A percentile compares a stretch with the other conserved stretches of the same genome.
phyloP scores from a whole-genome alignment of 1,140 invertebrate genomes.

The Augochlora pura region DNA sequence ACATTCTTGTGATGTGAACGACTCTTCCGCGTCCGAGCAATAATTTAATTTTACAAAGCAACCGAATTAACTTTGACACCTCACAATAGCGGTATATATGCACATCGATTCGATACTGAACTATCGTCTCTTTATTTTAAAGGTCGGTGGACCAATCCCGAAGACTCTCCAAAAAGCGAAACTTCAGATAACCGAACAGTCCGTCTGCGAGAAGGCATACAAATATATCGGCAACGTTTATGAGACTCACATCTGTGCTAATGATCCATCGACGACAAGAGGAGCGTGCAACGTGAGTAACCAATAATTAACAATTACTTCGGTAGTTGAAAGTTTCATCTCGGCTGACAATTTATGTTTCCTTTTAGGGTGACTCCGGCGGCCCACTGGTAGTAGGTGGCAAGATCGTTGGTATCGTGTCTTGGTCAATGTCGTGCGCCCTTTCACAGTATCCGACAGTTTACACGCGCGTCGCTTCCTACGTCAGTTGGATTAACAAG shows the following conservation, averaged over 20 bases:
- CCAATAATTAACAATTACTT: too few relatives aligned
- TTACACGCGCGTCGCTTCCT: conserved; percentile 71
- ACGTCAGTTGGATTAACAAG: conserved; percentile 52
- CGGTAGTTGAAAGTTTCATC: too few relatives aligned
- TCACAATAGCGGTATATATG: neutral
- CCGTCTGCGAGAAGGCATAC: conserved; percentile 40
- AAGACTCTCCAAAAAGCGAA: conserved; percentile 35
- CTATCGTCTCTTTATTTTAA: neutral
- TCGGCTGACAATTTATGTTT: neutral
- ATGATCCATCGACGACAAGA: conserved; percentile 20
- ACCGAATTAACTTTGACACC: too few relatives aligned
- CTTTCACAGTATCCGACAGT: conserved; percentile 68
- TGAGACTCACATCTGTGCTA: conserved; percentile 56
- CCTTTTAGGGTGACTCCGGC: conserved; percentile 80
- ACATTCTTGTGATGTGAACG: neutral
- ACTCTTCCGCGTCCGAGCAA: too few relatives aligned
- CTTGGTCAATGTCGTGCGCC: conserved; percentile 79
- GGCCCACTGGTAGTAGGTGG: conserved; percentile 80
- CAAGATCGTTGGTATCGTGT: conserved; percentile 76
- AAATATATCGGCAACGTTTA: neutral
- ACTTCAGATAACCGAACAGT: conserved; percentile 43
- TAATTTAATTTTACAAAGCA: too few relatives aligned
- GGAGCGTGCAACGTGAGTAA: conserved; percentile 62
- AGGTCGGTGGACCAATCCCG: conserved; percentile 27
- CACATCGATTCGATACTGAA: neutral